Base-by-base conservation (phyloP, 2,113 vertebrate species). In the Megaceryle torquata region DNA sequence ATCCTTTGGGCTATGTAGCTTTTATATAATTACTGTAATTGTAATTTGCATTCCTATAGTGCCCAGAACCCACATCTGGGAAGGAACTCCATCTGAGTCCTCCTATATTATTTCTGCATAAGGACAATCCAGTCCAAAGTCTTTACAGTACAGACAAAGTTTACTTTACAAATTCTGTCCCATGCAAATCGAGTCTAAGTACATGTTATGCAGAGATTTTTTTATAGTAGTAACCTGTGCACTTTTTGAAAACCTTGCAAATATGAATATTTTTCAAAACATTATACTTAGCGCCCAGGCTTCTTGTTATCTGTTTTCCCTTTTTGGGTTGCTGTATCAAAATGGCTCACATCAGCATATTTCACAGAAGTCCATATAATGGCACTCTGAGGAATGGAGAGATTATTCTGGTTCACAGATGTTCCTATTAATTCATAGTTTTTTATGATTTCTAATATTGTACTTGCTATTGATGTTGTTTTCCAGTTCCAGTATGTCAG, bases 251-350 rank as follows among this genome's bases (percentile, higher is more conserved):
- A 74, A 63, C 1, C 21, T 75, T 89, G 84, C 24, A 67, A 54
- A 75, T 67, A 37, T 2, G 0, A 57, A 6, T 83, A 28, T 57
- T 83, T 77, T 82, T 80, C 25, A 50, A 71, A 76, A 44, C 6
- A 20, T 4, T 48, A 0, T 39, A 6, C 12, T n/a, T 56, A 37
- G 2, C 13, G 2, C 5, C 7, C 18, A 74, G 15, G 2, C 4
- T 72, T n/a, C 3, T 82, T 63, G 8, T 64, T 19, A 64, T 65
- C 0, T 2, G 9, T 7, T 84, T 48, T 67, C 17, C 3, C 4
- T 74, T 75, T 29, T n/a, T 59, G 46, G 18, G 10, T 44, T 48
- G 19, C 28, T 63, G 29, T n/a, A 71, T 37, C 56, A 91, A 54
- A 89, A 29, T 3, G 11, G 17, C 14, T 82, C 20, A 21, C 37